Evolutionary conservation across 2,113 vertebrate genomes (phyloP).

Genomic region (Trematomus loennbergii): DNA sequence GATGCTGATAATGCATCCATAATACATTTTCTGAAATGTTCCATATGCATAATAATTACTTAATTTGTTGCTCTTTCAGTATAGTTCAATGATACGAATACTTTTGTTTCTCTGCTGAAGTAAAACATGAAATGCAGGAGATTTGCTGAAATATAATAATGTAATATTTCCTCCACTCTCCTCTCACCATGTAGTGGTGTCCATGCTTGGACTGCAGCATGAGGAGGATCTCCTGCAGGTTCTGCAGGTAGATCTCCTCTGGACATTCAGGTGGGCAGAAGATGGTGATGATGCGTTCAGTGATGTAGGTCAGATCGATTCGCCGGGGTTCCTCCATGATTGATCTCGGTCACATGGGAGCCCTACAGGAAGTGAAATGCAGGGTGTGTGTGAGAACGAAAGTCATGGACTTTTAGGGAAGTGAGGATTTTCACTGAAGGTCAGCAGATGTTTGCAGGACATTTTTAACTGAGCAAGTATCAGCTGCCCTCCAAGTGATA

Average conservation of each 20-base stretch:
- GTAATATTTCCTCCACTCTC: background rate
- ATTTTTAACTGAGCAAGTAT: slow-evolving; percentile 25
- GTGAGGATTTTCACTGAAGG: slow-evolving; percentile 9
- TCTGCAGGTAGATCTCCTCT: slow-evolving; percentile 87
- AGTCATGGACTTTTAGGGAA: slow-evolving; percentile 37
- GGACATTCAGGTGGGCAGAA: slow-evolving; percentile 85
- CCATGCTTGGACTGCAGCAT: slow-evolving; percentile 95
- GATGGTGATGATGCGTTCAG: slow-evolving; percentile 91
- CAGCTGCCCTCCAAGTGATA: background rate
- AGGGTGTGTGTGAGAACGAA: background rate
- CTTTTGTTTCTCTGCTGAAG: no score
- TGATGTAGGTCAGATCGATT: slow-evolving; percentile 93
- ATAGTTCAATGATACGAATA: no score
- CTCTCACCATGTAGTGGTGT: slow-evolving; percentile 92
- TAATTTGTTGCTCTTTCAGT: no score
- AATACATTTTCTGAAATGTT: no score
- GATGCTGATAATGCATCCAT: no score
- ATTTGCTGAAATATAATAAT: background rate
- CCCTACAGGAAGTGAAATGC: slow-evolving; percentile 32
- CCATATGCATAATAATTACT: no score
- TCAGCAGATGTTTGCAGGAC: slow-evolving; percentile 29
- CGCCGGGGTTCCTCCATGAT: slow-evolving; percentile 88
- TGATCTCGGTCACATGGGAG: slow-evolving; percentile 45
- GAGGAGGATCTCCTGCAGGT: slow-evolving; percentile 86
- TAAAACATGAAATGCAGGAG: background rate